Base-by-base conservation (phyloP, 2,888 invertebrate genomes). In the Zaprionus lineosus region DNA sequence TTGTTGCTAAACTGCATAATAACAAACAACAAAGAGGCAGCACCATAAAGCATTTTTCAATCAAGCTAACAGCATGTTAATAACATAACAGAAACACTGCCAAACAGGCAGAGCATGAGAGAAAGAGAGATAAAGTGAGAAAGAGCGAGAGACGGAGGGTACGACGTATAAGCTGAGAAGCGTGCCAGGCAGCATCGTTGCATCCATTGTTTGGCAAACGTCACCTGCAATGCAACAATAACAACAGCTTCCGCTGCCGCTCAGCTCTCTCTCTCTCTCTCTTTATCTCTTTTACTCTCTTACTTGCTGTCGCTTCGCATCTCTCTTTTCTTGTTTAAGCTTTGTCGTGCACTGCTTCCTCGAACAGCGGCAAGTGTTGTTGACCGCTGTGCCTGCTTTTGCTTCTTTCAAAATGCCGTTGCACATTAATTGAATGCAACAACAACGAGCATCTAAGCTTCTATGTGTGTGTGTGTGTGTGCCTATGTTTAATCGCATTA, bases 41-140 rank as follows among this genome's bases (percentile, higher is more conserved):
- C 40, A 48, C 66, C 48, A 82, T 84, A 82, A 84, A 84, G 57
- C 73, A 78, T 75, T 84, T 83, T 84, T 72, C 76, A 83, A 83
- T 83, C 81, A 79, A 84, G 65, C 76, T 75, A 78, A 83, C 78
- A 85, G 68, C 75, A 83, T 83, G 78, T 78, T 84, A 78, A 78
- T 84, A 65, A 62, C 79, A 65, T 55, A 44, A 65, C 72, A 78
- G 53, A 78, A 51, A 59, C 72, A 59, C 61, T 31, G 36, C 24
- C 56, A 36, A 31, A 40, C 19, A 29, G 34, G 43, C 15, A 43
- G 24, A 8, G 18, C 11, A 9, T n/a, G n/a, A n/a, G n/a, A 21
- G 41, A 40, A 24, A 16, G 55, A 43, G 52, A 2, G 40, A 5
- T n/a, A 47, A 15, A 40, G 15, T 2, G 9, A 21, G 7, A 11